Base-by-base conservation (phyloP, 1,140 invertebrate species). In the Polypedilum vanderplanki region DNA sequence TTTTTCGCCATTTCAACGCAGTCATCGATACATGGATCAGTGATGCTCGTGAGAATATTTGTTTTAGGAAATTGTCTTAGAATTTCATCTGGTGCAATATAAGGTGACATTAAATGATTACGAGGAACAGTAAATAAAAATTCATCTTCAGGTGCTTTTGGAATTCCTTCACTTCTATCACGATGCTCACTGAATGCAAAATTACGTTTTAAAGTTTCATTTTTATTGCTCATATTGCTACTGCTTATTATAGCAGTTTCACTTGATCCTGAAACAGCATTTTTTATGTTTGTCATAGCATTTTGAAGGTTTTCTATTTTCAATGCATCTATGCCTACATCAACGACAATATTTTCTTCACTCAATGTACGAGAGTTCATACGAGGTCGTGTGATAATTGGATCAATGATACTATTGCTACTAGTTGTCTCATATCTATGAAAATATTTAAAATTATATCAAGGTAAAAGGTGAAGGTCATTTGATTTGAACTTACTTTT, bases 1-100 rank as follows among this genome's bases (percentile, higher is more conserved):
- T 91, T 92, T 80, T 91, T 94, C 1, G 93, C 94, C 86, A 99
- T 97, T 88, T 92, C 93, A 15, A 99, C 89, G 77, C 94, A 95
- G 81, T 99, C 98, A 84, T 99, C 98, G 8, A 99, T 84, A 77
- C 96, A 95, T 12, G 97, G 97, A 85, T 99, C 98, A 77, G 96
- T 84, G 76, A 96, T 89, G 84, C 85, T 88, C 85, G 96, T 94
- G 84, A 97, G 81, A 82, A 97, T 87, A 82, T 89, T 91, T 5
- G 91, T 85, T 7, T 90, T 90, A 75, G 95, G 96, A 78, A 98
- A 87, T 79, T 88, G 86, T 74, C 84, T 86, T 17, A 98, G 83
- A 76, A 90, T 80, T 7, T 90, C 86, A 81, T 96, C 90, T 7
- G 89, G 84, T 9, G 95, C 93, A 79, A 89, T 90, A 83, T 93